Evolutionary conservation across 2,113 vertebrate species (phyloP).

Genomic region (Saguinus imperator): DNA sequence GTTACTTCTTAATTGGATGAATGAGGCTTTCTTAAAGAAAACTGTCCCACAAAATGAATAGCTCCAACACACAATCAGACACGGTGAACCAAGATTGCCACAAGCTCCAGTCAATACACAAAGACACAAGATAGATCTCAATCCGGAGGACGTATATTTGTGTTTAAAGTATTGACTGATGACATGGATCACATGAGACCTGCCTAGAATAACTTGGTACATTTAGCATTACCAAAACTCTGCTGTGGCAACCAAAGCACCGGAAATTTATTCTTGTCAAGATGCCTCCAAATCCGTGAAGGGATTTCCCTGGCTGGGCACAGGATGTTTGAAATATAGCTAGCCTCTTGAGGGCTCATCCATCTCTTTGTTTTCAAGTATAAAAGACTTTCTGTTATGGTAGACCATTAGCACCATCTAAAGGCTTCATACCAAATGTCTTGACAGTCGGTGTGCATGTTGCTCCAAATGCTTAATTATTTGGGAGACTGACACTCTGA

Average conservation of each 20-base stretch:
- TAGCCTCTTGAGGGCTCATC: not conserved
- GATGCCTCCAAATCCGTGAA: not conserved
- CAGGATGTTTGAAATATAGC: not conserved
- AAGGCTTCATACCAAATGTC: constrained; percentile 70
- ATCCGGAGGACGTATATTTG: not conserved
- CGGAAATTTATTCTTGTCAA: constrained; percentile 7
- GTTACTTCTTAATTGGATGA: constrained; percentile 49
- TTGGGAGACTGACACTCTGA: not conserved
- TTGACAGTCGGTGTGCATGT: not conserved
- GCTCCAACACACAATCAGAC: not conserved
- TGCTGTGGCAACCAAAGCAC: not conserved
- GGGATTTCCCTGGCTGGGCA: not conserved
- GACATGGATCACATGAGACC: not conserved
- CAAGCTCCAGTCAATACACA: not conserved
- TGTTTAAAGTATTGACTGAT: not conserved
- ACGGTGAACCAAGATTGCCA: not conserved
- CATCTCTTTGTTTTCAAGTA: not conserved
- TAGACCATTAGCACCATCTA: constrained; percentile 81
- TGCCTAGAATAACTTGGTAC: not conserved
- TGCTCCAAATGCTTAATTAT: constrained; percentile 17
- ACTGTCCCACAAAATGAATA: not conserved
- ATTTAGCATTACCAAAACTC: constrained; percentile 4
- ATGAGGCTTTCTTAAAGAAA: constrained; percentile 14
- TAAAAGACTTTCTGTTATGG: not conserved
- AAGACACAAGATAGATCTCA: constrained; percentile 36